Conservation (phyloP, 1,140 invertebrate species). For the Episyrphus balteatus region DNA sequence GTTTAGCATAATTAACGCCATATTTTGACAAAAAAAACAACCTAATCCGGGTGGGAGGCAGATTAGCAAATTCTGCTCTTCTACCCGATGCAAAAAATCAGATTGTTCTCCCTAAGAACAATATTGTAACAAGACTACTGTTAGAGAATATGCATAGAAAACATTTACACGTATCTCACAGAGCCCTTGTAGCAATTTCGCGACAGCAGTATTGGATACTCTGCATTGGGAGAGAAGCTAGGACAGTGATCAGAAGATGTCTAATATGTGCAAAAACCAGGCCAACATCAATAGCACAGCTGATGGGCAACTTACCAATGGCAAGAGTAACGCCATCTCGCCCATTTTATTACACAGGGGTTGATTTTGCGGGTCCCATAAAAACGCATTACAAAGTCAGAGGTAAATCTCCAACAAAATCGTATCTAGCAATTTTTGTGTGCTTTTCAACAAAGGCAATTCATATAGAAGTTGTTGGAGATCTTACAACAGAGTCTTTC, state of each 20-base stretch:
- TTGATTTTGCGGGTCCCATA: slow-evolving; percentile 33
- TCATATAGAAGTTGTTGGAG: slow-evolving; percentile 21
- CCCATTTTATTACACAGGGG: slow-evolving; percentile 15
- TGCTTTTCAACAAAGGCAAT: slow-evolving; percentile 20
- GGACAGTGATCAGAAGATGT: slow-evolving; percentile 13
- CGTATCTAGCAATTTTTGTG: slow-evolving; percentile 21
- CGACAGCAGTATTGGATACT: too few species aligned
- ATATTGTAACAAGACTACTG: too few species aligned
- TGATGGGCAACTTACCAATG: slow-evolving; percentile 4
- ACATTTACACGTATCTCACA: too few species aligned
- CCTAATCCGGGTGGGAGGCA: too few species aligned
- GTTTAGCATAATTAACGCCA: too few species aligned
- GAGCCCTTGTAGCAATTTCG: too few species aligned
- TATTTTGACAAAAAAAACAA: too few species aligned
- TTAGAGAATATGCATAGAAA: too few species aligned
- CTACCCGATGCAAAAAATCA: too few species aligned
- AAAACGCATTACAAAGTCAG: slow-evolving; percentile 6
- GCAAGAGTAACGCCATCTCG: neutral
- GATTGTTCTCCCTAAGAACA: too few species aligned
- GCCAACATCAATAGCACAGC: slow-evolving; percentile 9
- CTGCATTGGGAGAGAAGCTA: slow-evolving; percentile 7
- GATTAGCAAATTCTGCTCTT: too few species aligned
- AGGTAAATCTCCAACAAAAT: slow-evolving; percentile 5
- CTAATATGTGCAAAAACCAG: too few species aligned
- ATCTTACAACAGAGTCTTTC: slow-evolving; percentile 18